phyloP scores from a whole-genome alignment of 2,888 invertebrate genomes.

The Cabera pusaria region DNA sequence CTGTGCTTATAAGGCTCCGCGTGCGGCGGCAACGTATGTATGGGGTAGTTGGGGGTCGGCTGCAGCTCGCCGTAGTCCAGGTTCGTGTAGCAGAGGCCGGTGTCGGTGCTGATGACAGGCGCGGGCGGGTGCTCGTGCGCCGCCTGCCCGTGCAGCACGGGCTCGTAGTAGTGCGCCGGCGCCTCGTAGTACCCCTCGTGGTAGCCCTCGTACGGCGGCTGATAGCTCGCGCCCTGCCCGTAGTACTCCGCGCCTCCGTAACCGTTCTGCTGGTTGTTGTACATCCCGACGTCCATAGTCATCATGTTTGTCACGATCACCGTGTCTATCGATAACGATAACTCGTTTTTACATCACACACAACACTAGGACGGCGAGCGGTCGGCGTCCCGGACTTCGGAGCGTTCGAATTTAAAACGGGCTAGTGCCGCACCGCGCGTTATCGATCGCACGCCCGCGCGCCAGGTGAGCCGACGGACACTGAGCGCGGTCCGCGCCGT shows the following conservation, averaged over 20 bases:
- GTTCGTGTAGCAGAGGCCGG: conserved; percentile 95
- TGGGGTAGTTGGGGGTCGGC: conserved; percentile 76
- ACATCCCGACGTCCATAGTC: conserved; percentile 93
- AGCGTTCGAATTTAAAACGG: conserved; percentile 50
- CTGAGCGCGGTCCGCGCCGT: conserved; percentile 56
- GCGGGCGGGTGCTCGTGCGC: conserved; percentile 74
- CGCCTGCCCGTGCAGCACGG: conserved; percentile 68
- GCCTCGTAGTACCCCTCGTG: conserved; percentile 75
- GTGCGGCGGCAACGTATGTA: conserved; percentile 81
- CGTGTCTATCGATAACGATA: conserved; percentile 61
- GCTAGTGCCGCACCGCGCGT: conserved; percentile 48
- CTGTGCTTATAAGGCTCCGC: conserved; percentile 77
- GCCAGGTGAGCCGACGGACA: conserved; percentile 67
- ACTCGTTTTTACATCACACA: conserved; percentile 63
- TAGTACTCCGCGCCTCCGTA: conserved; percentile 79
- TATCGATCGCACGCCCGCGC: conserved; percentile 68
- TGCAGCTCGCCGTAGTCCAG: conserved; percentile 87
- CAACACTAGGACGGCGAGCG: conserved; percentile 59
- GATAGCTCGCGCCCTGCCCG: conserved; percentile 71
- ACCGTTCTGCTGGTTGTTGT: conserved; percentile 86
- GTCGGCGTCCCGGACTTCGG: conserved; percentile 50
- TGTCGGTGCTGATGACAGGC: conserved; percentile 92
- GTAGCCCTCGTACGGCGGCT: conserved; percentile 71
- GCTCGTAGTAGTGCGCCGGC: conserved; percentile 79
- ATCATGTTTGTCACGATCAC: conserved; percentile 84